These are phyloP conservation scores for Poeciliopsis occidentalis DNA, from an alignment of 2,113 vertebrate genomes.

Conservation along the genomic window DNA sequence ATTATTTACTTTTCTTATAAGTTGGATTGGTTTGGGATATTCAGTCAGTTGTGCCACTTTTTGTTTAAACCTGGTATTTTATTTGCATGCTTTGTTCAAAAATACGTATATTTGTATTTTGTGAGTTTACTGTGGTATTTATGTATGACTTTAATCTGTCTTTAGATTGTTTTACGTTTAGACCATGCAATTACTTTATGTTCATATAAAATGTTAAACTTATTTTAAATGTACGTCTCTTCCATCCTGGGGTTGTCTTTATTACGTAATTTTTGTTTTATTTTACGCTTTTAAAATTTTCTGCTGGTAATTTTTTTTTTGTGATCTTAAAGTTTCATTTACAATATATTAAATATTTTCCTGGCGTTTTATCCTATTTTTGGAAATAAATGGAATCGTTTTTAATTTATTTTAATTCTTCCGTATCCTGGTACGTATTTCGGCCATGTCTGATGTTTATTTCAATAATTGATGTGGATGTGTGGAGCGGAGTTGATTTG, in stretches of 20 bases:
- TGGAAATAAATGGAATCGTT: not conserved
- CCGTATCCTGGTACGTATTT: not conserved
- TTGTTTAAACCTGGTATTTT: no score
- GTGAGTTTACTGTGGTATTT: no score
- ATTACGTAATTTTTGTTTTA: not conserved
- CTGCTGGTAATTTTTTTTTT: no score
- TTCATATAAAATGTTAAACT: not conserved
- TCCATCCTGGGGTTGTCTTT: not conserved
- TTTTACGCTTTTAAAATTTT: not conserved
- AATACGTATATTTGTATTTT: no score
- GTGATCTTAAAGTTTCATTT: not conserved
- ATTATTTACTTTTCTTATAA: no score
- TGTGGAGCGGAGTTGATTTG: constrained; percentile 45
- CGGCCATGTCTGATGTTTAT: constrained; percentile 27
- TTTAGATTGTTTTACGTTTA: not conserved
- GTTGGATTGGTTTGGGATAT: no score
- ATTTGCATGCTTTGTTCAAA: no score
- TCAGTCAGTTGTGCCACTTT: no score
- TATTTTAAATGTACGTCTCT: not conserved
- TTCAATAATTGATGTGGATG: constrained; percentile 40
- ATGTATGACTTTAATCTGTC: no score
- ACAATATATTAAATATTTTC: not conserved
- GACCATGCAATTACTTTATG: not conserved
- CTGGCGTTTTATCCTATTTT: not conserved
- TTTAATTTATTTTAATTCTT: not conserved